These are phyloP conservation scores for Trachymyrmex septentrionalis DNA, from an alignment of 1,140 invertebrate genomes.

Conservation along the genomic window DNA sequence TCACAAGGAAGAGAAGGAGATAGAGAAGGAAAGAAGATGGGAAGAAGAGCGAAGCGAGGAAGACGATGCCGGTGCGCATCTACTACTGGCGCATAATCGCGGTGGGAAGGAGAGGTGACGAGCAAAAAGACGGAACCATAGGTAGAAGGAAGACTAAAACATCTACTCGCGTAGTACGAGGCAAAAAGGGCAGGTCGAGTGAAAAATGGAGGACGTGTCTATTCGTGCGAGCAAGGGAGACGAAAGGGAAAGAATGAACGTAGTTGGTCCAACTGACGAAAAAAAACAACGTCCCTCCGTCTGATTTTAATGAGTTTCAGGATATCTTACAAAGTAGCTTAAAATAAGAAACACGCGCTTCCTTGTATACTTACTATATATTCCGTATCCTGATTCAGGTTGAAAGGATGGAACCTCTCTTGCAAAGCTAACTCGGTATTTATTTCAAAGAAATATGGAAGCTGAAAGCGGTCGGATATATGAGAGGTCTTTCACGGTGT, in stretches of 20 bases:
- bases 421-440: constrained; percentile 21
- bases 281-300: neutral
- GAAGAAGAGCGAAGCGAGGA: constrained; percentile 43
- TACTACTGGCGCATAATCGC: constrained; percentile 58
- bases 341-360: constrained; percentile 31
- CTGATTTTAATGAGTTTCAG: constrained; percentile 48
- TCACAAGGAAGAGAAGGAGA: neutral
- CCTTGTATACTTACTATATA: too few relatives aligned
- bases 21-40: constrained; percentile 12
- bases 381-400: neutral
- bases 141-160: constrained; percentile 50
- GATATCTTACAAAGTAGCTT: constrained; percentile 40
- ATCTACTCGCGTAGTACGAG: constrained; percentile 51
- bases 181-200: constrained; percentile 49
- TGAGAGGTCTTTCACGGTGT: neutral
- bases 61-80: constrained; percentile 46
- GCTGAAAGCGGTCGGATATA: constrained; percentile 17
- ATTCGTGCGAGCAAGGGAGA: constrained; percentile 33
- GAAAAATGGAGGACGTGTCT: constrained; percentile 57
- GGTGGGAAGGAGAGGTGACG: constrained; percentile 46
- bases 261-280: constrained; percentile 19
- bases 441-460: constrained; percentile 31
- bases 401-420: constrained; percentile 10
- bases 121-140: constrained; percentile 38
- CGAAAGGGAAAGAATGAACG: constrained; percentile 35